Evolutionary conservation across 1,140 invertebrate species (phyloP), one percentile per base, ranked within the genome.

Genomic region (Drosophila sucinea): DNA sequence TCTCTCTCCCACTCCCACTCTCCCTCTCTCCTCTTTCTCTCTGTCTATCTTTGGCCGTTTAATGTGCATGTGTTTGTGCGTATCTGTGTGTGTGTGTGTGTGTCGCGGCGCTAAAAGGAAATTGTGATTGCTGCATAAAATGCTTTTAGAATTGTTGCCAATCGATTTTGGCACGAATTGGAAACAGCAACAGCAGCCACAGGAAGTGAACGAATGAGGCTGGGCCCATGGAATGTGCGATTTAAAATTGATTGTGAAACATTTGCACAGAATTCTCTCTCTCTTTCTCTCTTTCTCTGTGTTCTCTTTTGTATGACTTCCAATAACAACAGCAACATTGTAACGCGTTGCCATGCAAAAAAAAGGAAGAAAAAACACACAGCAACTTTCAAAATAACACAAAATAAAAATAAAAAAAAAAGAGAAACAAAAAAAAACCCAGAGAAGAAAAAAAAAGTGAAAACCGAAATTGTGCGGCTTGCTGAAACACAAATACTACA

Each of bases 111-210:
- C 69, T 89, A 87, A 87, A 87, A 89, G 83, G 83, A 87, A 84
- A 87, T 89, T 80, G 83, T 79, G 84, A 87, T 80, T 87, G 84
- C 76, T 89, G 79, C 84, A 87, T 86, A 86, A 87, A 87, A 87
- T 80, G 84, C 84, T 87, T 89, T 87, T 80, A 89, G 79, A 86
- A 86, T 82, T 85, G 82, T 83, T 86, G 82, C 79, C 83, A 86
- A 86, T 86, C 82, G 82, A 86, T 86, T 86, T 87, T 69, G 75
- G 82, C 83, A 85, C 66, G 79, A 79, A 85, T 85, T 85, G 75
- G 75, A 62, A 77, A 77, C 51, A 38, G 73, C 74, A 80, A 62
- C 75, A 75, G 72, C 72, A 54, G 44, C 63, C 66, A 61, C 55
- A 67, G 64, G 54, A 68, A 61, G 70, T 72, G 75, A 79, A 71